Evolutionary conservation across 2,888 invertebrate genomes (phyloP), one percentile per base, ranked within the genome.

Genomic region (Oscheius myriophilus): DNA sequence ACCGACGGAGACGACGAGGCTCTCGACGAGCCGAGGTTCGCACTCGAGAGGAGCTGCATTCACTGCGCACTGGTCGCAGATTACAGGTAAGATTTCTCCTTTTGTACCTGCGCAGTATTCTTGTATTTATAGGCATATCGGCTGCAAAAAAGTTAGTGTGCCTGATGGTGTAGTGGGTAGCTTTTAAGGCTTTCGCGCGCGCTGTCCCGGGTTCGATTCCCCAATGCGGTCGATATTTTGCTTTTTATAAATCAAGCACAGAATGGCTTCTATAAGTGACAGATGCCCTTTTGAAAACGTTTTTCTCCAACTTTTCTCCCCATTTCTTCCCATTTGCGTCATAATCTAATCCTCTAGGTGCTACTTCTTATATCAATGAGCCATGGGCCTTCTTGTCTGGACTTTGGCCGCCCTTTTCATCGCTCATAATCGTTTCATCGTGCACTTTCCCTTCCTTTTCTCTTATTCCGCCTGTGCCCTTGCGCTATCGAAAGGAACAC

Each of bases 11-110:
- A 76, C 42, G 70, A 65, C 52, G 67, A 65, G 12, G 70, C 67
- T 43, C 68, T 74, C 33, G 78, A 76, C 43, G 78, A 73, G 52
- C 78, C 78, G 26, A 53, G 78, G 18, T 78, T 78, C 42, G 78
- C 75, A 12, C 51, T 78, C 46, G 78, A 78, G 52, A 23, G 75
- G 23, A 75, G 70, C 23, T 80, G 80, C 53, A 58, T 71, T 0
- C 80, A 80, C 65, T 80, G 80, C 70, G 67, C 72, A 45, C 74
- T 80, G 63, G 67, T 75, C 3, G 80, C 78, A 16, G 80, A 80
- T 43, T 67, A 80, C 51, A 52, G 76, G 54, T 68, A 65, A 43
- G 66, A 9, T n/a, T 57, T n/a, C 9, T 33, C 33, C 3, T 33
- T 33, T 33, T 33, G 33, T 33, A 33, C 3, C 3, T 9, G 33